Conservation (phyloP, 1,140 invertebrate species). For the Scaptomyza hsui region DNA sequence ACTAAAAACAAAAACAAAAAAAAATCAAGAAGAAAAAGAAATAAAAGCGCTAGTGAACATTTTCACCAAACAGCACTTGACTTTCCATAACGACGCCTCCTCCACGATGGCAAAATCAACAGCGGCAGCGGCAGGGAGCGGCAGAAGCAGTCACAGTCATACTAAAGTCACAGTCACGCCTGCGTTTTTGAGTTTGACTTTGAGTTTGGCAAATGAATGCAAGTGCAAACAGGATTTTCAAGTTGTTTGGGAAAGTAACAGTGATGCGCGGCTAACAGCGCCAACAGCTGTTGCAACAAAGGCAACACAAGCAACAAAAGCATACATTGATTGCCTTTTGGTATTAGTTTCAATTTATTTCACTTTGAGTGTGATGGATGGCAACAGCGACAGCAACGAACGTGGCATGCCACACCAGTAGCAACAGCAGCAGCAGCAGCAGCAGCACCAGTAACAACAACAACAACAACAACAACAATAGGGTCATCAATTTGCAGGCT, state of each 20-base stretch:
- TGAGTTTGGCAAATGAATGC: slow-evolving; percentile 54
- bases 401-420: slow-evolving; percentile 33
- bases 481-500: slow-evolving; percentile 45
- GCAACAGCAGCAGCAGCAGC: slow-evolving; percentile 6
- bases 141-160: too few relatives aligned
- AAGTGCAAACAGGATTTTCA: slow-evolving; percentile 70
- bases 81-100: slow-evolving; percentile 43
- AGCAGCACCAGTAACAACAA: slow-evolving; percentile 8
- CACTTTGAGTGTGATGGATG: slow-evolving; percentile 74
- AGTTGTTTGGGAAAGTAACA: slow-evolving; percentile 63
- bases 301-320: slow-evolving; percentile 30
- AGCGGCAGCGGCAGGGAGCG: too few relatives aligned
- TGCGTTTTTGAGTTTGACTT: slow-evolving; percentile 14
- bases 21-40: neutral
- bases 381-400: slow-evolving; percentile 60
- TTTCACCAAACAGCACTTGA: slow-evolving; percentile 46
- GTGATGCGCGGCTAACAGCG: slow-evolving; percentile 24
- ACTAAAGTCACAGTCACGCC: neutral
- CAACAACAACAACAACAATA: slow-evolving; percentile 13
- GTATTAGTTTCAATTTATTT: slow-evolving; percentile 78
- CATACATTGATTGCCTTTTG: slow-evolving; percentile 73
- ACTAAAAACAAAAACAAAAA: slow-evolving; percentile 1
- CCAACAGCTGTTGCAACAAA: slow-evolving; percentile 63
- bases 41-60: slow-evolving; percentile 18
- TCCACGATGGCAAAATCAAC: neutral